Evolutionary conservation across 2,888 invertebrate genomes (phyloP).

Genomic region (Podabrus alpinus): DNA sequence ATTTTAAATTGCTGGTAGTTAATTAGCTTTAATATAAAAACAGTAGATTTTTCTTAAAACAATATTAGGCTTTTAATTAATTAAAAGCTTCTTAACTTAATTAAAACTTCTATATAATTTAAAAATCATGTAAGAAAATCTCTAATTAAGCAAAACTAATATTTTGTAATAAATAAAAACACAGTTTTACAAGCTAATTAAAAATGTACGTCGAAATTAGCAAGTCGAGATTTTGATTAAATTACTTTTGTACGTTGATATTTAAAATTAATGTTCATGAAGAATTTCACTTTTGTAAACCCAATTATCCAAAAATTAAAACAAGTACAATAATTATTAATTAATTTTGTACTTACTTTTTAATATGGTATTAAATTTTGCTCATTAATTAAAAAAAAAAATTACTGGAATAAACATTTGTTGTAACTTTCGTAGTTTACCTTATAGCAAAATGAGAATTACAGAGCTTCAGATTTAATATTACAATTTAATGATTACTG

Average conservation of each 20-base stretch:
- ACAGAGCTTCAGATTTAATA: not conserved
- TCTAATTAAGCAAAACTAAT: not conserved
- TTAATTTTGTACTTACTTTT: not conserved
- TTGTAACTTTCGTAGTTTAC: not conserved
- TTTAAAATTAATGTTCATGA: not conserved
- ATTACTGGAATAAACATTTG: not conserved
- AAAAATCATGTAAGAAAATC: not conserved
- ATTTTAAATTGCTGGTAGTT: not conserved
- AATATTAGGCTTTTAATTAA: not conserved
- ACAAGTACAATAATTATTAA: not conserved
- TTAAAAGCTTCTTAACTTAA: not conserved
- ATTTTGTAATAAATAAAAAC: not conserved
- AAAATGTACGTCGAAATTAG: not conserved
- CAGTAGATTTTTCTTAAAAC: not conserved
- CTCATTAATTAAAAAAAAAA: too few relatives aligned
- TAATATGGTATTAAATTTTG: not conserved
- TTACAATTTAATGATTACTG: not conserved
- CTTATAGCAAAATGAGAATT: too few relatives aligned
- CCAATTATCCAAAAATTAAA: not conserved
- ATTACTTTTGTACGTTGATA: not conserved
- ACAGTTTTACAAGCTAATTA: not conserved
- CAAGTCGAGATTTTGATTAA: not conserved
- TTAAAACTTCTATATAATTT: not conserved
- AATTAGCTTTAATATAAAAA: not conserved
- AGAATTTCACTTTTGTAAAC: not conserved